Conservation (phyloP, 2,113 vertebrate species). For the Noturus placidus region DNA sequence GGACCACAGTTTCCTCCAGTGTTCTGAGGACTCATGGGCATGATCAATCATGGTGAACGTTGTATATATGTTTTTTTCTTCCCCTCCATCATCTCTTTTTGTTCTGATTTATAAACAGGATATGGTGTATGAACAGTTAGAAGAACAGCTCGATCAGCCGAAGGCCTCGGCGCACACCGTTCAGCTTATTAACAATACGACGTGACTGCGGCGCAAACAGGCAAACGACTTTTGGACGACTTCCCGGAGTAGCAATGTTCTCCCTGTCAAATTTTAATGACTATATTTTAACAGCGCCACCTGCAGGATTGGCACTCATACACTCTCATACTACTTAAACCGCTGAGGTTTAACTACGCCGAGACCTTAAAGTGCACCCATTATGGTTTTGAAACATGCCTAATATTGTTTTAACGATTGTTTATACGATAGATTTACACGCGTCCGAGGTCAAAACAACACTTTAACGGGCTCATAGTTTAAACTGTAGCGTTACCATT, state of each 20-base stretch:
- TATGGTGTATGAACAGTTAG: not conserved
- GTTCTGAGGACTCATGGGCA: not conserved
- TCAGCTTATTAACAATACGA: not conserved
- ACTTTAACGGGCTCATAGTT: no score
- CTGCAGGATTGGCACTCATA: not conserved
- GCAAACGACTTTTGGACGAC: not conserved
- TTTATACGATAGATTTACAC: no score
- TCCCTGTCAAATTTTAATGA: not conserved
- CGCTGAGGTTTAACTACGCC: not conserved
- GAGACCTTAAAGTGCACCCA: not conserved
- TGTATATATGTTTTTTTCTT: not conserved
- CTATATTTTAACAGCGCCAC: not conserved
- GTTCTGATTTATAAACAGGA: not conserved
- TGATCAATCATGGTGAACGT: not conserved
- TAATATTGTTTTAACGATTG: no score
- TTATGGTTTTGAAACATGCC: no score
- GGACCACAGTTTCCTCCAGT: not conserved
- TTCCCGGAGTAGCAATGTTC: not conserved
- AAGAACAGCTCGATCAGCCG: not conserved
- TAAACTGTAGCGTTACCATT: no score
- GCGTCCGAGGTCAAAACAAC: no score
- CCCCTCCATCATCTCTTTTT: not conserved
- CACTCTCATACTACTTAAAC: no score
- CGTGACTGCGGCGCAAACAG: not conserved
- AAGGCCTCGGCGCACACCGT: not conserved